Percentiles rank a stretch among this genome's conserved stretches.
Conservation (phyloP, 1,140 invertebrate species). For the Drosophila parabipectinata region DNA sequence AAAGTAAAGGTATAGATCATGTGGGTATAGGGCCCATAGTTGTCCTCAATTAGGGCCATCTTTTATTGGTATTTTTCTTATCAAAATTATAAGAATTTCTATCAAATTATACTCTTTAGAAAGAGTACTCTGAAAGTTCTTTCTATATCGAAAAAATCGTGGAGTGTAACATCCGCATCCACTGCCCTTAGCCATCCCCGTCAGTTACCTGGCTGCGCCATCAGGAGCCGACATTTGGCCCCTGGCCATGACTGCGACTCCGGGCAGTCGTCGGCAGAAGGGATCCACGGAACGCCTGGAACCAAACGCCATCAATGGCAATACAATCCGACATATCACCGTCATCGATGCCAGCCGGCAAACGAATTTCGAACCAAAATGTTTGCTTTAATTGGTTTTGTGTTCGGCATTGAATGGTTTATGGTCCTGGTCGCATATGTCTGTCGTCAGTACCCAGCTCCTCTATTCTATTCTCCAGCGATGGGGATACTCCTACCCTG, state of each 20-base stretch:
- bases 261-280: background rate
- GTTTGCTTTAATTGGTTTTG: slow-evolving; percentile 82
- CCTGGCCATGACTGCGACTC: slow-evolving; percentile 11
- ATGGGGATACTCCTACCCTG: background rate
- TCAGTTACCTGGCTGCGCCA: slow-evolving; percentile 48
- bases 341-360: slow-evolving; percentile 54
- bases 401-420: slow-evolving; percentile 71
- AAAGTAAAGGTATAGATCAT: too few relatives aligned
- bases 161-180: slow-evolving; percentile 1
- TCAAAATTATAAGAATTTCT: too few relatives aligned
- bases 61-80: too few relatives aligned
- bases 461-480: slow-evolving; percentile 31
- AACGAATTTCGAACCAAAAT: slow-evolving; percentile 65
- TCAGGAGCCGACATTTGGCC: slow-evolving; percentile 47
- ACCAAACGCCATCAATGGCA: slow-evolving; percentile 22
- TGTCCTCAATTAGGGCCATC: too few relatives aligned
- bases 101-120: too few relatives aligned
- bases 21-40: too few relatives aligned
- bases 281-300: slow-evolving; percentile 1
- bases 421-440: slow-evolving; percentile 28
- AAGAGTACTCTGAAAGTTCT: too few relatives aligned
- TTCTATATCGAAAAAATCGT: too few relatives aligned
- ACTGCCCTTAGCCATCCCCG: slow-evolving; percentile 5
- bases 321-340: slow-evolving; percentile 25
- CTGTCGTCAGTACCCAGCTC: slow-evolving; percentile 19